phyloP scores from a whole-genome alignment of 2,888 invertebrate species.

The Pachymerium ferrugineum region DNA sequence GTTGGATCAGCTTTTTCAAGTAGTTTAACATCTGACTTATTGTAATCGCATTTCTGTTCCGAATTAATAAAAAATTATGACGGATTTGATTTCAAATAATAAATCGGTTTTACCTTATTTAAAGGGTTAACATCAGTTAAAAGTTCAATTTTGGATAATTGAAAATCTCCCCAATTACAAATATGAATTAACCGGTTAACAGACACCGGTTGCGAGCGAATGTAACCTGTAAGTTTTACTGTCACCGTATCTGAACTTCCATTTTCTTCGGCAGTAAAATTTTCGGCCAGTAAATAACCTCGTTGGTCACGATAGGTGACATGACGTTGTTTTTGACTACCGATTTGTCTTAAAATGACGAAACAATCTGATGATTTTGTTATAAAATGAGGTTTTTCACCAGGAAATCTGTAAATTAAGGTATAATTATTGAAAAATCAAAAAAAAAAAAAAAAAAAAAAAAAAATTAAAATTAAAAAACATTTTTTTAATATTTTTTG shows the following conservation, averaged over 20 bases:
- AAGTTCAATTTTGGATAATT: slow-evolving; percentile 67
- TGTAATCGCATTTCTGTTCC: slow-evolving; percentile 16
- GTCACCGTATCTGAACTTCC: slow-evolving; percentile 52
- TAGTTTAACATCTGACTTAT: slow-evolving; percentile 36
- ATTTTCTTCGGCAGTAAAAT: slow-evolving; percentile 57
- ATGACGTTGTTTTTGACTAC: slow-evolving; percentile 71
- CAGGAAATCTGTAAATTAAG: slow-evolving; percentile 53
- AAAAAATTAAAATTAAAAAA: background rate
- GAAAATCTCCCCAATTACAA: slow-evolving; percentile 88
- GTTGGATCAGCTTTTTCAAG: slow-evolving; percentile 41
- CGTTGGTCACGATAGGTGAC: slow-evolving; percentile 71
- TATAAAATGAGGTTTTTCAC: slow-evolving; percentile 71
- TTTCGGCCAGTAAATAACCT: slow-evolving; percentile 77
- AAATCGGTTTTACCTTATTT: background rate
- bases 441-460: no score
- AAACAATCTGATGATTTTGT: slow-evolving; percentile 61
- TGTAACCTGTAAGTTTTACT: slow-evolving; percentile 76
- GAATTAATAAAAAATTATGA: background rate
- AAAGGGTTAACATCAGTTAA: slow-evolving; percentile 47
- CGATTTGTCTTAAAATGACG: slow-evolving; percentile 68
- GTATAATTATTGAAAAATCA: background rate
- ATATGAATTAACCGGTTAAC: slow-evolving; percentile 87
- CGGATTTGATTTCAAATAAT: slow-evolving; percentile 29
- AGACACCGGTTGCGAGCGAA: slow-evolving; percentile 74
- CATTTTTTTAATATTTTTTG: slow-evolving; percentile 45